Percentiles rank a stretch among this genome's conserved stretches.
Evolutionary conservation across 2,797 vertebrate genomes (phyloP).

Genomic region (Eupleurogrammus muticus): DNA sequence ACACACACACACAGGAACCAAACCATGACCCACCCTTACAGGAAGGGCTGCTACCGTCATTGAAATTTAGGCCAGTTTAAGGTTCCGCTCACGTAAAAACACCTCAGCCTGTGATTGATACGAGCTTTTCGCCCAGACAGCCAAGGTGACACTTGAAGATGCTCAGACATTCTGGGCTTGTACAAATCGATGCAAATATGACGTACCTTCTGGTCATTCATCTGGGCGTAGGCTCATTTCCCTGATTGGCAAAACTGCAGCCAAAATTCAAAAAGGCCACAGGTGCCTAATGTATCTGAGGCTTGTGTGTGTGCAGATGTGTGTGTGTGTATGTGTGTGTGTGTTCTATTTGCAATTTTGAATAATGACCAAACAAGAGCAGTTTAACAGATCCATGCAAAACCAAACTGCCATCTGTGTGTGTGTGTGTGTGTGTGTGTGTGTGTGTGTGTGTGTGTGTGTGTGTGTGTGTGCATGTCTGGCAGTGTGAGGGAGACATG

Average conservation of each 20-base stretch:
- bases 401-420: slow-evolving; percentile 35
- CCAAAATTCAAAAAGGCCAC: slow-evolving; percentile 30
- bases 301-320: neutral
- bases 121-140: slow-evolving; percentile 12
- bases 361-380: slow-evolving; percentile 8
- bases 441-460: neutral
- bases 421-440: slow-evolving; percentile 7
- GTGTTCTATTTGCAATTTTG: slow-evolving; percentile 8
- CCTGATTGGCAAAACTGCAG: slow-evolving; percentile 10
- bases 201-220: slow-evolving; percentile 2
- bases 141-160: slow-evolving; percentile 66
- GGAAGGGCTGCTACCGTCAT: slow-evolving; percentile 18
- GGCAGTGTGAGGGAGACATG: neutral
- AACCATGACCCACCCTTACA: slow-evolving; percentile 2
- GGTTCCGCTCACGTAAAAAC: slow-evolving; percentile 47
- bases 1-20: slow-evolving; percentile 9
- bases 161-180: slow-evolving; percentile 15
- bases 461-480: neutral
- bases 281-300: slow-evolving; percentile 5
- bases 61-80: slow-evolving; percentile 21
- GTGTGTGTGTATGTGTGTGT: neutral
- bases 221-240: slow-evolving; percentile 28
- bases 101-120: slow-evolving; percentile 15
- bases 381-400: slow-evolving; percentile 44
- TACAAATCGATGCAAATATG: neutral